Evolutionary conservation across 2,888 invertebrate genomes (phyloP).

Genomic region (Nemotelus nigrinus): DNA sequence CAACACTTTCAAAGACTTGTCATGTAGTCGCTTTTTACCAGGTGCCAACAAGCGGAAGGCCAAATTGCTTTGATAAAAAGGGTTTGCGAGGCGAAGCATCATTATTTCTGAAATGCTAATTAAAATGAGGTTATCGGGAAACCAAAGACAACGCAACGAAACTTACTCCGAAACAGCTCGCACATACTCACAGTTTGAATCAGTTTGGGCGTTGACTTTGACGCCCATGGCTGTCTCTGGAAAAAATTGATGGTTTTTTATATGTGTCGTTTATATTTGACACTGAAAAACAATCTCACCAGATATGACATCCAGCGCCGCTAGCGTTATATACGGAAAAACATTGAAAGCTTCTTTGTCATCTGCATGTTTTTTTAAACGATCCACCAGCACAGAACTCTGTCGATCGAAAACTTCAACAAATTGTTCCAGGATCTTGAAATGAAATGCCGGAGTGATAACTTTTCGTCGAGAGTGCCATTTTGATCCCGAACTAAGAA

Average conservation of each 20-base stretch:
- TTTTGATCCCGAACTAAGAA: slow-evolving; percentile 63
- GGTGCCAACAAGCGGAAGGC: slow-evolving; percentile 51
- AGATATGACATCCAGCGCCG: slow-evolving; percentile 69
- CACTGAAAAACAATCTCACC: slow-evolving; percentile 50
- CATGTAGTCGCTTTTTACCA: slow-evolving; percentile 46
- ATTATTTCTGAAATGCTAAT: slow-evolving; percentile 47
- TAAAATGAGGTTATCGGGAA: background rate
- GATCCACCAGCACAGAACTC: slow-evolving; percentile 68
- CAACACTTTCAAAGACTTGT: slow-evolving; percentile 56
- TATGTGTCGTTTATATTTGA: too few relatives aligned
- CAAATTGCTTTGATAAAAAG: slow-evolving; percentile 55
- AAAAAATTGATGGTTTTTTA: background rate
- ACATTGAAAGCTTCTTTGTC: slow-evolving; percentile 67
- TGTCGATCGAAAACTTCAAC: slow-evolving; percentile 76
- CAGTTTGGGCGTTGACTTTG: slow-evolving; percentile 73
- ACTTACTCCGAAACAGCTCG: slow-evolving; percentile 73
- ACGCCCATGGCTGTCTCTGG: slow-evolving; percentile 77
- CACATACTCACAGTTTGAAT: slow-evolving; percentile 74
- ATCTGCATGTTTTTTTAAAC: slow-evolving; percentile 66
- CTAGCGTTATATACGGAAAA: slow-evolving; percentile 70
- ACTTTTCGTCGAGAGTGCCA: slow-evolving; percentile 77
- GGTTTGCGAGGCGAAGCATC: slow-evolving; percentile 51
- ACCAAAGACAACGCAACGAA: background rate
- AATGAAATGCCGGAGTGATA: slow-evolving; percentile 82
- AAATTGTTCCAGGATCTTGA: slow-evolving; percentile 79